Conservation (phyloP, 2,888 invertebrate species). For the Acanthosepion pharaonis region DNA sequence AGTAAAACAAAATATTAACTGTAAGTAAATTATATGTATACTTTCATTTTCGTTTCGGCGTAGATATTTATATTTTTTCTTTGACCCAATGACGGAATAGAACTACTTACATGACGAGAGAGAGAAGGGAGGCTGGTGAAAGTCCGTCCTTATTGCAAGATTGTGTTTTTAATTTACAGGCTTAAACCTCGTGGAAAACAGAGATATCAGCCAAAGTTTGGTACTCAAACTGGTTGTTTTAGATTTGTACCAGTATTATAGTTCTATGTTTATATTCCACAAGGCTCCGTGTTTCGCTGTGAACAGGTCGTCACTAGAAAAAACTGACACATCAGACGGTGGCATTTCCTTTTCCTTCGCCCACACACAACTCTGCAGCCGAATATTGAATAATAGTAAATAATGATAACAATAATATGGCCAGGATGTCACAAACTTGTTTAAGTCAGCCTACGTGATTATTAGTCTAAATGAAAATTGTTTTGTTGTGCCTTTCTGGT, state of each 20-base stretch:
- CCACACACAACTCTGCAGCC: background rate
- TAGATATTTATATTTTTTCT: background rate
- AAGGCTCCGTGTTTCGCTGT: background rate
- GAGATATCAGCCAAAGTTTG: background rate
- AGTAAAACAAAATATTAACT: background rate
- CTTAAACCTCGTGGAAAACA: background rate
- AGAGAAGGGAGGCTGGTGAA: background rate
- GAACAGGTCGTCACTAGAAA: background rate
- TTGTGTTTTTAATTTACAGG: background rate
- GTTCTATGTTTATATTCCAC: background rate
- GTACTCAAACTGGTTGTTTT: background rate
- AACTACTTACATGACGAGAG: background rate
- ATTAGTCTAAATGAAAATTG: background rate
- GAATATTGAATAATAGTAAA: background rate
- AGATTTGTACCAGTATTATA: background rate
- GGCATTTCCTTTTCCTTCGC: background rate
- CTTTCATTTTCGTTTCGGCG: background rate
- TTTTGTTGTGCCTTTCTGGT: background rate
- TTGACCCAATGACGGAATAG: constrained; percentile 34
- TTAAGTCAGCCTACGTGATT: background rate
- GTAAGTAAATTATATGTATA: background rate
- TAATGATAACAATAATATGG: background rate
- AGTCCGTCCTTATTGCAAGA: background rate
- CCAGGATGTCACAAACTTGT: background rate
- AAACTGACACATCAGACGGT: background rate